These are phyloP conservation scores for Sciaenops ocellatus DNA, from an alignment of 2,797 vertebrate species.

Conservation along the genomic window DNA sequence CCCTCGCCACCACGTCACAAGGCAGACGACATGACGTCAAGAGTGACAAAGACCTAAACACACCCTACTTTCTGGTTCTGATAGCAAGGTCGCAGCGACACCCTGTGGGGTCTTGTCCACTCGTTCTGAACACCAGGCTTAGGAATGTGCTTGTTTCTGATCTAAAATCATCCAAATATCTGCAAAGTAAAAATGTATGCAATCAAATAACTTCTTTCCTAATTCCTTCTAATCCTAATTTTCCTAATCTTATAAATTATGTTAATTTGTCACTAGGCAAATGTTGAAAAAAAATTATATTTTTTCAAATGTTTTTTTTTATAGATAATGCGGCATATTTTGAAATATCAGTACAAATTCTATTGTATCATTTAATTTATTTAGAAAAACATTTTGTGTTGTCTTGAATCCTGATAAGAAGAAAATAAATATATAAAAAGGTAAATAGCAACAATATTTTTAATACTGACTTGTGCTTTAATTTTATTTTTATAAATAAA, in stretches of 20 bases:
- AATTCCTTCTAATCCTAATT: not conserved
- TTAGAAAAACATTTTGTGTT: not conserved
- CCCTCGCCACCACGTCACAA: constrained; percentile 60
- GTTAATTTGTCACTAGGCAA: not conserved
- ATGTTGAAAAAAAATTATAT: not conserved
- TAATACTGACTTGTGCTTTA: not conserved
- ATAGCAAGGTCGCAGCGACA: constrained; percentile 58
- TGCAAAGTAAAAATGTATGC: not conserved
- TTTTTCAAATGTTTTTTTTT: not conserved
- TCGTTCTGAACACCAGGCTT: not conserved
- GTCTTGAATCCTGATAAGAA: not conserved
- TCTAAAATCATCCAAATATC: not conserved
- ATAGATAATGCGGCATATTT: not conserved
- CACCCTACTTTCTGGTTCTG: not conserved
- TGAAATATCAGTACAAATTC: not conserved
- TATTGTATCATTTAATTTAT: not conserved
- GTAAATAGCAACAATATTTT: not conserved
- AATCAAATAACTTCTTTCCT: not conserved
- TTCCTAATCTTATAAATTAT: not conserved
- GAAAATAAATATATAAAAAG: not conserved
- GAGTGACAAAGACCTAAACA: not conserved
- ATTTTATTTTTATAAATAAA: not conserved
- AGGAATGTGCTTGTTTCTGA: not conserved
- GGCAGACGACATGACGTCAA: constrained; percentile 53
- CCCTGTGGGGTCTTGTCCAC: constrained; percentile 39